phyloP scores from a whole-genome alignment of 2,888 invertebrate genomes.

The Magallana nippona region DNA sequence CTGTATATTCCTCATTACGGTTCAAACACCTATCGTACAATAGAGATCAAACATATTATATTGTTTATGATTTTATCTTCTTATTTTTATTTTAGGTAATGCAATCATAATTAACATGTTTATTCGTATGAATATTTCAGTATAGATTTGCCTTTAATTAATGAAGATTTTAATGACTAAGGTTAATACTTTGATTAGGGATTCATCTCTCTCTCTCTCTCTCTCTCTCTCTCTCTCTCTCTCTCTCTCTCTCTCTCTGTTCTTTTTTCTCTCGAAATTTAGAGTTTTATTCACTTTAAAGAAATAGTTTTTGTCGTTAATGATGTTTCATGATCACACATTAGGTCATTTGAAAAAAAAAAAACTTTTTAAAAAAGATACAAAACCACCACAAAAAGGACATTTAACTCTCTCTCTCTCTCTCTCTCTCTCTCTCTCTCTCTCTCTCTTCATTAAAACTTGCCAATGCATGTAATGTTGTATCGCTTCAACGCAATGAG shows the following conservation, averaged over 20 bases:
- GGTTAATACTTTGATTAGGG: not conserved
- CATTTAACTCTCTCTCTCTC: not conserved
- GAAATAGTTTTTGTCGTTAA: no score
- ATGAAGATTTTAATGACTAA: not conserved
- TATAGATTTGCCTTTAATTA: not conserved
- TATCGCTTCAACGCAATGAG: slow-evolving; percentile 18
- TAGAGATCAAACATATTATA: not conserved
- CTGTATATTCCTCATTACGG: slow-evolving; percentile 1
- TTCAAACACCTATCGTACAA: slow-evolving; percentile 19
- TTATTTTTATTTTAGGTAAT: not conserved
- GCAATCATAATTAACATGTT: not conserved
- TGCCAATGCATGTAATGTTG: slow-evolving; percentile 20
- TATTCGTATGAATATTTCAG: not conserved
- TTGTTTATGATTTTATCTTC: slow-evolving; percentile 12
- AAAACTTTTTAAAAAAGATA: not conserved
- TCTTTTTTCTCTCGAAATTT: not conserved
- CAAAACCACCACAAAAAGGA: not conserved
- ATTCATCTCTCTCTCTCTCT: not conserved
- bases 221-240: not conserved
- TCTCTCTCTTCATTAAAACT: not conserved
- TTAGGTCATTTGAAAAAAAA: no score
- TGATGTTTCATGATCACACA: no score
- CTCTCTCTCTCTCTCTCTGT: not conserved
- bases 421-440: not conserved
- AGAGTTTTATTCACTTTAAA: no score